Evolutionary conservation across 92 coral and sea anemone genomes (phyloP), one percentile per base, ranked within the genome.

Genomic region (Porites evermanni): DNA sequence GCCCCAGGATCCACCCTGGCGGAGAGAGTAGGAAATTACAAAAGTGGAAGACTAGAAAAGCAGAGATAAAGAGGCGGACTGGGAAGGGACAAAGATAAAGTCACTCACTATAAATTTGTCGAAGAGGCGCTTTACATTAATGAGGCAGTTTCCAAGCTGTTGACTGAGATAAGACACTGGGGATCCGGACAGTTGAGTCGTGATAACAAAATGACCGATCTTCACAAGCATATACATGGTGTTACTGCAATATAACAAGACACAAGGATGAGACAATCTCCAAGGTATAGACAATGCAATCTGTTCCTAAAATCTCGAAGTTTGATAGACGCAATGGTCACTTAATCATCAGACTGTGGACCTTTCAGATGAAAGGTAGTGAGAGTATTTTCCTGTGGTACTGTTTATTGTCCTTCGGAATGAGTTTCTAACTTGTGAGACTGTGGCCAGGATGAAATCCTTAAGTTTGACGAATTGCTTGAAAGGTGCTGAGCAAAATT

Each of bases 221-320:
- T 97, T 95, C 23, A 97, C 99, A 70, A 97, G 78, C 99, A 97
- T 97, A 90, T 97, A 97, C 99, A 97, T 97, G 53, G 98, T 91
- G 84, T 97, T 97, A 77, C 99, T 97, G 79, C 51, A n/a, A 77
- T 20, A 89, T 19, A 79, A 58, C 44, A 19, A 64, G 80, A 65
- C 61, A 81, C 7, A 19, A 20, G 61, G 61, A 11, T 56, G 16
- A 56, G 1, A 56, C 60, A 56, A 56, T 56, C 1, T 56, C 17
- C 61, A 56, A 56, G 16, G 4, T 14, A 56, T 0, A 56, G 61
- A 56, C 61, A 56, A 56, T 14, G 12, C 61, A 56, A 10, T 56
- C 12, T 56, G 16, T 56, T 14, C 3, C 2, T 56, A 56, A 8
- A 56, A 56, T 56, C 60, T 1, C 60, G 2, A 54, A 54, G 60